Conservation (phyloP, 2,113 vertebrate genomes). For the Illadopsis cleaveri region DNA sequence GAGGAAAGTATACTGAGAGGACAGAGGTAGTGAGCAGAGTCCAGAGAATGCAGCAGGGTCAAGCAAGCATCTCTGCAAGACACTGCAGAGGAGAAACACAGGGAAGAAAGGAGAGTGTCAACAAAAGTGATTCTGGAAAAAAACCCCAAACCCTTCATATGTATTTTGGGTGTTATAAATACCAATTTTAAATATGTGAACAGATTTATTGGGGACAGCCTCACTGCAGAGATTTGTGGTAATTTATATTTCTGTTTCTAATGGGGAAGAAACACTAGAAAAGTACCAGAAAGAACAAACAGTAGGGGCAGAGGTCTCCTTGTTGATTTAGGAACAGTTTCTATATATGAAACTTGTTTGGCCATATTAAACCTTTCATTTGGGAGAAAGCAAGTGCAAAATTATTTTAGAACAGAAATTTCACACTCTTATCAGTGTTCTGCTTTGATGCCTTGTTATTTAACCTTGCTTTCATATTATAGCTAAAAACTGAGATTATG, state of each 20-base stretch:
- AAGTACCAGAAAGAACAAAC: neutral
- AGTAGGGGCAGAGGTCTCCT: neutral
- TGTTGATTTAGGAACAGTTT: neutral
- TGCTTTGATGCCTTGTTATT: neutral
- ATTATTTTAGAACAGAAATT: neutral
- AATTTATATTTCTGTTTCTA: neutral
- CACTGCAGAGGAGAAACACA: neutral
- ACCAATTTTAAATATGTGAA: neutral
- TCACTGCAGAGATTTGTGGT: neutral
- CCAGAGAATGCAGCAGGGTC: neutral
- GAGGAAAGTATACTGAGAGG: neutral
- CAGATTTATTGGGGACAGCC: neutral
- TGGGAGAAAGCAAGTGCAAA: neutral
- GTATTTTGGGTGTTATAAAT: neutral
- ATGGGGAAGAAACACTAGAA: neutral
- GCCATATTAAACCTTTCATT: neutral
- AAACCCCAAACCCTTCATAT: neutral
- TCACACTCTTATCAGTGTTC: neutral
- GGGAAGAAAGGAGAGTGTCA: accelerated
- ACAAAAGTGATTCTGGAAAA: neutral
- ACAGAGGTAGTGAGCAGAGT: neutral
- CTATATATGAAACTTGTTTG: neutral
- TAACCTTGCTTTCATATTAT: neutral
- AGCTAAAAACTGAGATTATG: neutral
- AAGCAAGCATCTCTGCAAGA: neutral